Evolutionary conservation across 2,797 vertebrate species (phyloP).

Genomic region (Chaetophractus vellerosus): DNA sequence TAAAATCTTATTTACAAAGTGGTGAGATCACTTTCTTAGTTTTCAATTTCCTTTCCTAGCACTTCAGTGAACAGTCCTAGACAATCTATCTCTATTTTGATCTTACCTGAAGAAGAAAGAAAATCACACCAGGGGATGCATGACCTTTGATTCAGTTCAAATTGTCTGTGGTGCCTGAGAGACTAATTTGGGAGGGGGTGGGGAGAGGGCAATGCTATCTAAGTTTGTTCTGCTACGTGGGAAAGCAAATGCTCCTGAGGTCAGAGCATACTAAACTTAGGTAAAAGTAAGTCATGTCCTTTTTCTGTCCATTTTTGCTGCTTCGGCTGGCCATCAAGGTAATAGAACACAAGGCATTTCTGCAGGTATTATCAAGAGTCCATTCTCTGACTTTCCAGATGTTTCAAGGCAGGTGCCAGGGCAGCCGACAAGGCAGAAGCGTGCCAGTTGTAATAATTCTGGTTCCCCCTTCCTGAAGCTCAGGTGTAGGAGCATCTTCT

Average conservation of each 20-base stretch:
- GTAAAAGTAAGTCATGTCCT: slow-evolving; percentile 40
- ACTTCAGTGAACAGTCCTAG: neutral
- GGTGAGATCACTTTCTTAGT: neutral
- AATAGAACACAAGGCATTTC: neutral
- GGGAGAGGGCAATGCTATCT: slow-evolving; percentile 45
- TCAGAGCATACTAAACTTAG: slow-evolving; percentile 49
- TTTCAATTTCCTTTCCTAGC: neutral
- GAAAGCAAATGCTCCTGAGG: neutral
- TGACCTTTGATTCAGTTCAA: slow-evolving; percentile 85
- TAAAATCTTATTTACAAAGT: slow-evolving; percentile 4
- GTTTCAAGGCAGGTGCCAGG: neutral
- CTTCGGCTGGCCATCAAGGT: neutral
- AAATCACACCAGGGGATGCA: slow-evolving; percentile 84
- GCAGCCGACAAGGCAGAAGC: neutral
- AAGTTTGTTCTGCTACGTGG: neutral
- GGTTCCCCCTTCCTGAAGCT: neutral
- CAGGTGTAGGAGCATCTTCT: neutral
- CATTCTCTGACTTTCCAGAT: neutral
- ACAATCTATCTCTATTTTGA: slow-evolving; percentile 66
- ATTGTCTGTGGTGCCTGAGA: slow-evolving; percentile 73
- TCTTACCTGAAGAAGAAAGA: slow-evolving; percentile 78
- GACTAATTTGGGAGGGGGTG: slow-evolving; percentile 62
- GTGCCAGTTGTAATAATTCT: neutral
- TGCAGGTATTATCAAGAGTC: neutral
- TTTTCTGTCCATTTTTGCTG: neutral